These are phyloP conservation scores for Pherbina coryleti DNA, from an alignment of 2,888 invertebrate species.

Conservation along the genomic window DNA sequence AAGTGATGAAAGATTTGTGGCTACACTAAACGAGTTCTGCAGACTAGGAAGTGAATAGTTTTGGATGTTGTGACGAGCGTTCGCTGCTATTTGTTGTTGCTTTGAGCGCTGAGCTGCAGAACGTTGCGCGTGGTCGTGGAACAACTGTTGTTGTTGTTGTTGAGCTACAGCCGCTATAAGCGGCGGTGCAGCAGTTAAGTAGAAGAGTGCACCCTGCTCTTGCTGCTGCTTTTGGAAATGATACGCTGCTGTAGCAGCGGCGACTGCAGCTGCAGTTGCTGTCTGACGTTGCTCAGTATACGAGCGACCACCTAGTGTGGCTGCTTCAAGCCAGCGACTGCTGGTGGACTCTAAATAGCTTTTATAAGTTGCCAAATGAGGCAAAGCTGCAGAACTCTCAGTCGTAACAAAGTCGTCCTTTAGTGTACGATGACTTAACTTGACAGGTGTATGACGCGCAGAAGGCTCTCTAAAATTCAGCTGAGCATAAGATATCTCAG, in stretches of 20 bases:
- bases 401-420: slow-evolving; percentile 18
- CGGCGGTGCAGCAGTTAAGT: slow-evolving; percentile 30
- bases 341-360: slow-evolving; percentile 7
- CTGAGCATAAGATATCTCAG: neutral
- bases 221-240: slow-evolving; percentile 3
- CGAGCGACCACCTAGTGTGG: neutral
- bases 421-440: slow-evolving; percentile 14
- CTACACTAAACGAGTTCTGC: slow-evolving; percentile 26
- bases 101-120: neutral
- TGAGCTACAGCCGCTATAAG: slow-evolving; percentile 35
- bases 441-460: neutral
- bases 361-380: neutral
- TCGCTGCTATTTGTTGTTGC: no score
- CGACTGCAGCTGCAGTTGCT: neutral
- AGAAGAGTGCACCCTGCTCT: slow-evolving; percentile 35
- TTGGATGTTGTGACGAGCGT: neutral
- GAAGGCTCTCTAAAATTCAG: slow-evolving; percentile 11
- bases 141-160: slow-evolving; percentile 3
- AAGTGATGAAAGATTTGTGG: slow-evolving; percentile 5
- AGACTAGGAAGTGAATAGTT: slow-evolving; percentile 27
- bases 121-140: neutral
- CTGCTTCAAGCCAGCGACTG: slow-evolving; percentile 13
- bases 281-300: neutral
- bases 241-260: neutral
- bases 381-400: neutral